phyloP scores from a whole-genome alignment of 2,113 vertebrate species.

The Phaetusa simplex region DNA sequence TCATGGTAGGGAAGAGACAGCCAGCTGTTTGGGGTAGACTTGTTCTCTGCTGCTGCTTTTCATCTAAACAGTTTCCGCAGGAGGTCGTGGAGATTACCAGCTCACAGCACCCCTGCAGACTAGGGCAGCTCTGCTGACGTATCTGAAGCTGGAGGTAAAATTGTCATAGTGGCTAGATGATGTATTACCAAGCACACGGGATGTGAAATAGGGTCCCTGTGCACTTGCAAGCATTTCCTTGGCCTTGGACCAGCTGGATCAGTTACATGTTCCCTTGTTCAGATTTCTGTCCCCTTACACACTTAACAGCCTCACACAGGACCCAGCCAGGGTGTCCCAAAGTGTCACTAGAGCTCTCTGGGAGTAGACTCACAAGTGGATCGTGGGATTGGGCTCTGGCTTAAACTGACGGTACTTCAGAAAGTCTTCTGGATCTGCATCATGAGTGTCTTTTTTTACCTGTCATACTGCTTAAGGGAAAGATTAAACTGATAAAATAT shows the following conservation, averaged over 20 bases:
- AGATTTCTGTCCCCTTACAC: not conserved
- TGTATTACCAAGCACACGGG: not conserved
- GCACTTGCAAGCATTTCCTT: not conserved
- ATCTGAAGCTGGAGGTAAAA: not conserved
- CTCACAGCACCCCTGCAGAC: not conserved
- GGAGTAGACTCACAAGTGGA: not conserved
- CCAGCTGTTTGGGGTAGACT: not conserved
- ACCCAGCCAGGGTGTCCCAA: not conserved
- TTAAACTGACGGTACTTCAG: not conserved
- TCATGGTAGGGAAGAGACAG: not conserved
- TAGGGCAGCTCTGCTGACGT: not conserved
- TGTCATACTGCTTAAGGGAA: not conserved
- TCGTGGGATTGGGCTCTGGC: not conserved
- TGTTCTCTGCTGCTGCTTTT: not conserved
- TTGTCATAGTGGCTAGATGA: not conserved
- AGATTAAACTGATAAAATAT: not conserved
- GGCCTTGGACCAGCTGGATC: not conserved
- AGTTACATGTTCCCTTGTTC: not conserved
- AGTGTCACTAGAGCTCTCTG: not conserved
- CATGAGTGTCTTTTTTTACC: not conserved
- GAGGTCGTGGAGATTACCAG: not conserved
- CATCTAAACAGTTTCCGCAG: not conserved
- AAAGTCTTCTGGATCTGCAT: not conserved
- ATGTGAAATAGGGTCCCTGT: not conserved
- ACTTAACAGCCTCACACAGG: not conserved